Percentiles rank a stretch among this genome's conserved stretches.
Evolutionary conservation across 2,797 vertebrate species (phyloP).

Genomic region (Acipenser oxyrinchus): DNA sequence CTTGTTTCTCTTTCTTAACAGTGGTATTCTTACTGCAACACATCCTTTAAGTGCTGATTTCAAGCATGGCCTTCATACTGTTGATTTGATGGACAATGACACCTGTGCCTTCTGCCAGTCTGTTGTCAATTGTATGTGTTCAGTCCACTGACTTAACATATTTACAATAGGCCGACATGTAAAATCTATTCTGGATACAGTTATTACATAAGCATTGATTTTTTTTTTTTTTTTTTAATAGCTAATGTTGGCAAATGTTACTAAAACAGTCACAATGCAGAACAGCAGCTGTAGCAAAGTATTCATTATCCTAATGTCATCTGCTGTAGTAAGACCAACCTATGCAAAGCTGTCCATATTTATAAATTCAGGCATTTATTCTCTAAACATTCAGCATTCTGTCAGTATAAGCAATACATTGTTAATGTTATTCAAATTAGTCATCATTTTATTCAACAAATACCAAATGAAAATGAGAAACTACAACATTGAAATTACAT

Average conservation of each 20-base stretch:
- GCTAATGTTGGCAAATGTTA: too few relatives aligned
- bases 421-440: slow-evolving; percentile 9
- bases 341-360: slow-evolving; percentile 6
- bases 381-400: slow-evolving; percentile 3
- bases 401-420: slow-evolving; percentile 1
- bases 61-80: too few relatives aligned
- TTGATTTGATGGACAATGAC: too few relatives aligned
- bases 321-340: not conserved
- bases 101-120: too few relatives aligned
- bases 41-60: too few relatives aligned
- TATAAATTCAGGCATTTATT: slow-evolving; percentile 7
- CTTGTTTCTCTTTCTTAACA: too few relatives aligned
- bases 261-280: not conserved
- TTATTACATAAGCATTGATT: not conserved
- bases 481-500: slow-evolving; percentile 34
- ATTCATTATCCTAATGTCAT: slow-evolving; percentile 3
- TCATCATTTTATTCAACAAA: slow-evolving; percentile 9
- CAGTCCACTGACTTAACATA: too few relatives aligned
- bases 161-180: too few relatives aligned
- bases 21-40: too few relatives aligned
- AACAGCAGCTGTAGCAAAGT: not conserved
- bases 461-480: slow-evolving; percentile 34
- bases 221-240: not conserved
- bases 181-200: too few relatives aligned
- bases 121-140: too few relatives aligned